Evolutionary conservation across 2,888 invertebrate genomes (phyloP).

Genomic region (Pachydiplax longipennis): DNA sequence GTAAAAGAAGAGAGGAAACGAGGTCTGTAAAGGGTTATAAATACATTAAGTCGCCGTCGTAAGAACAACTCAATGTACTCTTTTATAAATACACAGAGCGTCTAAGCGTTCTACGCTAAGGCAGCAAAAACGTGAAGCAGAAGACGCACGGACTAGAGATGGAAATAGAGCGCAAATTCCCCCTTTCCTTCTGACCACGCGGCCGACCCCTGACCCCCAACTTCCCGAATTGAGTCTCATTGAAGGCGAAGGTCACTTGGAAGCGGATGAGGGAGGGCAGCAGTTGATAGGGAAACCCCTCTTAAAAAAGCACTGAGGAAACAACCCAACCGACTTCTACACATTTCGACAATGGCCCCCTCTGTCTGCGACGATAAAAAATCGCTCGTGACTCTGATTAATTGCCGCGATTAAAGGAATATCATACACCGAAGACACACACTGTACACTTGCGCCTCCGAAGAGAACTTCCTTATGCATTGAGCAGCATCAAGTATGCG

Average conservation of each 20-base stretch:
- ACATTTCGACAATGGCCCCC: not conserved
- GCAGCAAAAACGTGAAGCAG: too few species aligned
- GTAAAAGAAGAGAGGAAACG: too few species aligned
- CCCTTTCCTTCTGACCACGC: slow-evolving; percentile 7
- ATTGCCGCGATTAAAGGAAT: not conserved
- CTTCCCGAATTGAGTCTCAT: slow-evolving; percentile 36
- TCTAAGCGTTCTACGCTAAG: too few species aligned
- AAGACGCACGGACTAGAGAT: too few species aligned
- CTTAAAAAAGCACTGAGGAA: not conserved
- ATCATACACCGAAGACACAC: too few species aligned
- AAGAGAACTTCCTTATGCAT: too few species aligned
- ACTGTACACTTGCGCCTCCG: too few species aligned
- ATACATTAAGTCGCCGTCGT: too few species aligned
- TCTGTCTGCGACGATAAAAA: not conserved
- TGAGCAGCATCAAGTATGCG: too few species aligned
- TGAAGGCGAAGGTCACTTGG: slow-evolving; percentile 9
- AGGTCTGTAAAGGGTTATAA: too few species aligned
- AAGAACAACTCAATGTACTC: too few species aligned
- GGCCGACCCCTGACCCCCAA: slow-evolving; percentile 25
- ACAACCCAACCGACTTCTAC: not conserved
- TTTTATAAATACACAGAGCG: too few species aligned
- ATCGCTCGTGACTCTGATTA: not conserved
- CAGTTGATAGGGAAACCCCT: not conserved
- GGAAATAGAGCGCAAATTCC: not conserved
- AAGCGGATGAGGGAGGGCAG: not conserved